Conservation (phyloP, 2,113 vertebrate genomes). For the Bombycilla garrulus region DNA sequence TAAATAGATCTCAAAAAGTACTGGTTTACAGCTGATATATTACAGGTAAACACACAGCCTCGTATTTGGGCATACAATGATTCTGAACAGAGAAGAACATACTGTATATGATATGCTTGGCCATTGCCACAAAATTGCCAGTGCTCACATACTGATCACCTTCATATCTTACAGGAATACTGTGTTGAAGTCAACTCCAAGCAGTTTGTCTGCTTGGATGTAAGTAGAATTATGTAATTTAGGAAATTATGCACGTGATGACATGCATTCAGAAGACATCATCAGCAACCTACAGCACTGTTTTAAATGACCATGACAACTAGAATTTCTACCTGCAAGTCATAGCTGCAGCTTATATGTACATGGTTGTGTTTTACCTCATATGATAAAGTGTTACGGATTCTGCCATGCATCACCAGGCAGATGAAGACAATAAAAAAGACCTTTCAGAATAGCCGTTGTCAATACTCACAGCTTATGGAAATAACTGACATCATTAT, state of each 20-base stretch:
- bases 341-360: not conserved
- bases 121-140: not conserved
- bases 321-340: not conserved
- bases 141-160: not conserved
- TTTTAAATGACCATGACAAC: not conserved
- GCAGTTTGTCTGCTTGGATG: not conserved
- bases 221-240: not conserved
- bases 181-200: not conserved
- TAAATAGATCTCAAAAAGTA: not conserved
- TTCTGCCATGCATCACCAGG: not conserved
- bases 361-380: not conserved
- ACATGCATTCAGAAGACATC: not conserved
- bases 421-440: not conserved
- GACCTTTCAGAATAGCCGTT: not conserved
- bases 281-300: not conserved
- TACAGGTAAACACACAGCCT: not conserved
- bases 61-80: not conserved
- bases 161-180: not conserved
- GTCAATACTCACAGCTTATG: not conserved
- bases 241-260: not conserved
- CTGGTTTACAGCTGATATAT: not conserved
- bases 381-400: not conserved
- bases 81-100: not conserved
- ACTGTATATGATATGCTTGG: not conserved
- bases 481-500: not conserved